Evolutionary conservation across 2,888 invertebrate genomes (phyloP).

Genomic region (Noctuana brunneofusca): DNA sequence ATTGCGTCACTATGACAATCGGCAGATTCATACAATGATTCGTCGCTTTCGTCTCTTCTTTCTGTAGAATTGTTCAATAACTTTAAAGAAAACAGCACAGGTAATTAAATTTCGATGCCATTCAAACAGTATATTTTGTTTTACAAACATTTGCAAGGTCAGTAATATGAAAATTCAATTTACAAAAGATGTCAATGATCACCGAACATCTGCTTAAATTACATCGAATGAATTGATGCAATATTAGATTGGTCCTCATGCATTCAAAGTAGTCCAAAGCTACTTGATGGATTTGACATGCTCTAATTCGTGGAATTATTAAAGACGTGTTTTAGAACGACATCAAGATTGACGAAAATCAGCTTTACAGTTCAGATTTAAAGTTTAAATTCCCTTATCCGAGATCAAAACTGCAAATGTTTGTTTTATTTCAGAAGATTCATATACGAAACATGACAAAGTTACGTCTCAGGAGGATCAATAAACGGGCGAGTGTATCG

Average conservation of each 20-base stretch:
- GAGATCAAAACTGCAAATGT: not conserved
- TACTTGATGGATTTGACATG: slow-evolving; percentile 22
- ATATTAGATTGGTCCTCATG: slow-evolving; percentile 17
- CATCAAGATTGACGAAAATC: not conserved
- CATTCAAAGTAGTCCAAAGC: slow-evolving; percentile 20
- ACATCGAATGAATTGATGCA: slow-evolving; percentile 12
- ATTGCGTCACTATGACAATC: slow-evolving; percentile 78
- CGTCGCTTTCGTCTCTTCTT: slow-evolving; percentile 76
- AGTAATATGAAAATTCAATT: not conserved
- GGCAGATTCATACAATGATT: slow-evolving; percentile 76
- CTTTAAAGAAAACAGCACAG: slow-evolving; percentile 16
- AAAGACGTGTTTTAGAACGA: not conserved
- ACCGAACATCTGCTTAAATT: slow-evolving; percentile 1
- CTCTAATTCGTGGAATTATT: slow-evolving; percentile 21
- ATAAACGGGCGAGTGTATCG: slow-evolving; percentile 8
- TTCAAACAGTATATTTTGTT: slow-evolving; percentile 15
- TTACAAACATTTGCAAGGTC: not conserved
- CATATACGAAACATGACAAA: slow-evolving; percentile 23
- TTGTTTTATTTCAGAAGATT: slow-evolving; percentile 9
- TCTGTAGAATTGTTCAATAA: slow-evolving; percentile 54
- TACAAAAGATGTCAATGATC: slow-evolving; percentile 3
- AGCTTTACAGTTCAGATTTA: not conserved
- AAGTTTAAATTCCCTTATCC: not conserved
- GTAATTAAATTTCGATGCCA: slow-evolving; percentile 40
- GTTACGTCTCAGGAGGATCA: slow-evolving; percentile 10